phyloP scores from a whole-genome alignment of 2,888 invertebrate genomes.

The Gymnosoma rotundatum region DNA sequence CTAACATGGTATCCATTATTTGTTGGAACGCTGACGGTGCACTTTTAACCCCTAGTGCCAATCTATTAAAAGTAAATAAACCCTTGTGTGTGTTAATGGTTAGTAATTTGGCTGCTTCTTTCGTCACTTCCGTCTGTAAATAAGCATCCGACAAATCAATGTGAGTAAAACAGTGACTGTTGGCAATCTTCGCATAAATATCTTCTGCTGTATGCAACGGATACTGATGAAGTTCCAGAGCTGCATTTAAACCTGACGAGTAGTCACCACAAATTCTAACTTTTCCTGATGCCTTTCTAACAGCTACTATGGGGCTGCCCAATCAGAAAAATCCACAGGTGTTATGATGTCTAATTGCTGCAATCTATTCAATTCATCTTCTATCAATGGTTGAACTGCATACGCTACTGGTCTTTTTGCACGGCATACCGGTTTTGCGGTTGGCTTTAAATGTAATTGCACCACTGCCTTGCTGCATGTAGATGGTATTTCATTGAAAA shows the following conservation, averaged over 20 bases:
- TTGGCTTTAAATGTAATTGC: constrained; percentile 14
- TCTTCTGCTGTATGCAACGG: constrained; percentile 21
- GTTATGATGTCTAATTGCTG: no score
- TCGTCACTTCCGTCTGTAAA: no score
- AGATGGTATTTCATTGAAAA: not conserved
- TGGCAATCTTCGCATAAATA: constrained; percentile 21
- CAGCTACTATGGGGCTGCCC: constrained; percentile 48
- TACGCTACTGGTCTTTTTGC: constrained; percentile 23
- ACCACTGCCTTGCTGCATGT: constrained; percentile 6
- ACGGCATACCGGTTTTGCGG: constrained; percentile 24
- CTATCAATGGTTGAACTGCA: constrained; percentile 27
- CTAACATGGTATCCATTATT: constrained; percentile 31
- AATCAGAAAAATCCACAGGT: constrained; percentile 29
- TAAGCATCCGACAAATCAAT: no score
- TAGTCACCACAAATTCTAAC: constrained; percentile 27
- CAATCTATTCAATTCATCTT: no score
- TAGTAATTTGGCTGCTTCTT: constrained; percentile 11
- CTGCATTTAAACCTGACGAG: constrained; percentile 19
- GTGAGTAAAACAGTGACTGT: constrained; percentile 32
- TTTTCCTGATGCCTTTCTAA: constrained; percentile 24
- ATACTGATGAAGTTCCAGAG: constrained; percentile 27
- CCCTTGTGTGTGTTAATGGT: constrained; percentile 33
- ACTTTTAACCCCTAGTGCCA: constrained; percentile 33
- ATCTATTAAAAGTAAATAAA: constrained; percentile 30
- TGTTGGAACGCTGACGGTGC: constrained; percentile 21